Conservation (phyloP, 1,140 invertebrate genomes). For the Helicoverpa armigera region DNA sequence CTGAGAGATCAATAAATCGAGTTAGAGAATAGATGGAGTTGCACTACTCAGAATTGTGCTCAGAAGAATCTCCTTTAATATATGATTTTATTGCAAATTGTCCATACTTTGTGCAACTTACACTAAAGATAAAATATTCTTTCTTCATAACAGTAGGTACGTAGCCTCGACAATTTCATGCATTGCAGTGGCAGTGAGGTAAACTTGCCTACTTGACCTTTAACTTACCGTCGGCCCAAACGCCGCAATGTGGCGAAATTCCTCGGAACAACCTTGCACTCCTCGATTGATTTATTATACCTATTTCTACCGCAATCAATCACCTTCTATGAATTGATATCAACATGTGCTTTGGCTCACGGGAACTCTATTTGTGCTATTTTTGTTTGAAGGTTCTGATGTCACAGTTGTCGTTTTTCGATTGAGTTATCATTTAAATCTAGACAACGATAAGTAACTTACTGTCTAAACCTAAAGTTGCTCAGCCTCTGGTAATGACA, state of each 20-base stretch:
- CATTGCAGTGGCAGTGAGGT: conserved; percentile 25
- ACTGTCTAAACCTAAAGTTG: too few relatives aligned
- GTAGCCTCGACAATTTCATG: not conserved
- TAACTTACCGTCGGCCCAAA: not conserved
- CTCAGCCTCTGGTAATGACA: not conserved
- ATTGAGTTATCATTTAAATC: too few relatives aligned
- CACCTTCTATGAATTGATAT: not conserved
- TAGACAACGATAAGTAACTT: too few relatives aligned
- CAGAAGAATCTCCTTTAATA: too few relatives aligned
- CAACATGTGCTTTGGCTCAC: conserved; percentile 1
- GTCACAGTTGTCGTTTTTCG: not conserved
- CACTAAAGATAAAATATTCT: not conserved
- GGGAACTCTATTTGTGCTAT: not conserved
- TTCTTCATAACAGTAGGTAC: not conserved
- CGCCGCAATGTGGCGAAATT: conserved; percentile 6
- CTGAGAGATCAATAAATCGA: too few relatives aligned
- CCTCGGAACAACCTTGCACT: conserved; percentile 16
- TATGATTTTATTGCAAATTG: too few relatives aligned
- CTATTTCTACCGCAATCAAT: conserved; percentile 18
- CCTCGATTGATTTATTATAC: not conserved
- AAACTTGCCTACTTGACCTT: not conserved
- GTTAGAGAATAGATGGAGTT: too few relatives aligned
- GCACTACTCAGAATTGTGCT: too few relatives aligned
- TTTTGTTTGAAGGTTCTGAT: not conserved
- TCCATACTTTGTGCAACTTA: too few relatives aligned